Evolutionary conservation across 2,797 vertebrate genomes (phyloP).

Genomic region (Oreochromis grahami): DNA sequence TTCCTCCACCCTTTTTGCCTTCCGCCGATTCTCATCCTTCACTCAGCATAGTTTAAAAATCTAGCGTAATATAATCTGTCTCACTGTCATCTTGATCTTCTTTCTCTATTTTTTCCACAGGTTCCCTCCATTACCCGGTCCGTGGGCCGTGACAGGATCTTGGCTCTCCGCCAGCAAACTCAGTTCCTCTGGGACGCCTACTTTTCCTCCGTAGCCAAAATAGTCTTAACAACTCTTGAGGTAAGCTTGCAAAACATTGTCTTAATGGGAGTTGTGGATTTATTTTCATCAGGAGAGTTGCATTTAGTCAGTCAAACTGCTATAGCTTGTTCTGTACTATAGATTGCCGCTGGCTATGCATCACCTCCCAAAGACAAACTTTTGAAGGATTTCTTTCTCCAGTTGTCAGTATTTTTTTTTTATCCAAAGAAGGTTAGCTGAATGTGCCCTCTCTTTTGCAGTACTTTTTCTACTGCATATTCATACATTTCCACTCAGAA

Average conservation of each 20-base stretch:
- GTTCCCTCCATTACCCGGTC: constrained; percentile 81
- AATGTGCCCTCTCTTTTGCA: neutral
- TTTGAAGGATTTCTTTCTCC: neutral
- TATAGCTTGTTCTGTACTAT: neutral
- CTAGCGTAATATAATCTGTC: constrained; percentile 25
- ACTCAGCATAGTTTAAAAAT: constrained; percentile 33
- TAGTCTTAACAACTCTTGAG: constrained; percentile 82
- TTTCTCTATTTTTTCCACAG: constrained; percentile 47
- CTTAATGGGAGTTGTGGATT: constrained; percentile 28
- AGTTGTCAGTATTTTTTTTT: constrained; percentile 5
- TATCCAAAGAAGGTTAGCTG: neutral
- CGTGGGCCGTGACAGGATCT: constrained; percentile 75
- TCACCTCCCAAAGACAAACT: constrained; percentile 13
- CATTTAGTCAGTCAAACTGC: constrained; percentile 23
- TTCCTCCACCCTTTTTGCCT: constrained; percentile 14
- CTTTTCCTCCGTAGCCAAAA: constrained; percentile 82
- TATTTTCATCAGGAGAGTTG: constrained; percentile 26
- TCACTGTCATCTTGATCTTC: constrained; percentile 29
- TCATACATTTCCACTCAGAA: neutral
- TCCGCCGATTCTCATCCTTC: neutral
- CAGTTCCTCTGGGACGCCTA: constrained; percentile 85
- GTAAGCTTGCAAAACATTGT: constrained; percentile 51
- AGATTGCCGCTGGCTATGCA: neutral
- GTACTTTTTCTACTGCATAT: neutral
- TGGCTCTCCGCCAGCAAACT: constrained; percentile 81